These are phyloP conservation scores for Pseudolaguvia tuberculata DNA, from an alignment of 2,113 vertebrate genomes.

Conservation along the genomic window DNA sequence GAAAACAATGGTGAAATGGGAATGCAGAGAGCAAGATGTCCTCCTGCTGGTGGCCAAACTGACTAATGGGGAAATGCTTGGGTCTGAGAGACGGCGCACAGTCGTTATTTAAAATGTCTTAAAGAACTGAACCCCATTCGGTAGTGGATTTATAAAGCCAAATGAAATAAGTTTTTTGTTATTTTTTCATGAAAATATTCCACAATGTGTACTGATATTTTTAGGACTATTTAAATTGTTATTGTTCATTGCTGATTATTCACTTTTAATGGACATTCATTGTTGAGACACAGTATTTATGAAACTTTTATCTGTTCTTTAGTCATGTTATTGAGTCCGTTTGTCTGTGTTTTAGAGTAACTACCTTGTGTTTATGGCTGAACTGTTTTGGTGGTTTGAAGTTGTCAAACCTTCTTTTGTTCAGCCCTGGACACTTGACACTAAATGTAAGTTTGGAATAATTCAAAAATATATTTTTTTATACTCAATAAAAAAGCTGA, in stretches of 20 bases:
- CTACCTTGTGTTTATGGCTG: slow-evolving; percentile 97
- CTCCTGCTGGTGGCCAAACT: too few relatives aligned
- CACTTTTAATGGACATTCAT: not conserved
- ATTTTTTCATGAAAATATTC: not conserved
- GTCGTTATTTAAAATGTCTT: too few relatives aligned
- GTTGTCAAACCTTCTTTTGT: slow-evolving; percentile 96
- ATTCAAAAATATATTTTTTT: not conserved
- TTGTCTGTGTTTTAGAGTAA: slow-evolving; percentile 77
- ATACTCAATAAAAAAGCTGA: too few relatives aligned
- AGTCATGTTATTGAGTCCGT: slow-evolving; percentile 26
- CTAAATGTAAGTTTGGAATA: slow-evolving; percentile 68
- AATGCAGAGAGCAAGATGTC: too few relatives aligned
- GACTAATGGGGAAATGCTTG: too few relatives aligned
- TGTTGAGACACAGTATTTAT: not conserved
- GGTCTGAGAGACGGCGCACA: too few relatives aligned
- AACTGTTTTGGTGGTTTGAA: slow-evolving; percentile 99
- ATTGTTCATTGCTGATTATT: too few relatives aligned
- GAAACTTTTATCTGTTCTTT: not conserved
- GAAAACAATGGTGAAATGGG: too few relatives aligned
- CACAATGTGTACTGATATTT: not conserved
- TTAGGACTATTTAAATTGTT: too few relatives aligned
- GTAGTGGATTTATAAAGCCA: too few relatives aligned
- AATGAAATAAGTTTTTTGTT: too few relatives aligned
- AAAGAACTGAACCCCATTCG: too few relatives aligned
- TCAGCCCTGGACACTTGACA: slow-evolving; percentile 75